Percentiles rank a stretch among this genome's conserved stretches.
These are phyloP conservation scores for Nebria brevicollis DNA, from an alignment of 2,888 invertebrate genomes.

Conservation along the genomic window DNA sequence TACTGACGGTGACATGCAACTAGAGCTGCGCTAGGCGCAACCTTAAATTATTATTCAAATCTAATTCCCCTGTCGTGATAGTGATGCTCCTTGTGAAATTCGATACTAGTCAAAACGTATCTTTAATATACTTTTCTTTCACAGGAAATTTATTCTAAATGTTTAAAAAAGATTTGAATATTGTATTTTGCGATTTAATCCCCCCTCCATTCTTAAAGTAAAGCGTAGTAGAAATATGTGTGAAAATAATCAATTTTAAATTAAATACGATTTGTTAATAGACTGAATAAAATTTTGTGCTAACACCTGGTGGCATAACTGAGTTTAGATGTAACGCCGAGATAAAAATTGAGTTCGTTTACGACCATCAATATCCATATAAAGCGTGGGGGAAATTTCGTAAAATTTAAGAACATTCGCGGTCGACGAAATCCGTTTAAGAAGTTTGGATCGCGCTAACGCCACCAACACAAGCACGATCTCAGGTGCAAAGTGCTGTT, in stretches of 20 bases:
- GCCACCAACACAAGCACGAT: conserved; percentile 49
- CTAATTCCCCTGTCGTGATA: background rate
- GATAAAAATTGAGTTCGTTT: background rate
- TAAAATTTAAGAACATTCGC: conserved; percentile 35
- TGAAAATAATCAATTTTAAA: too few relatives aligned
- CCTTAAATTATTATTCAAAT: conserved; percentile 13
- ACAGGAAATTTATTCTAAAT: too few relatives aligned
- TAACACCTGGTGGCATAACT: background rate
- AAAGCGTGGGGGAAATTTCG: conserved; percentile 24
- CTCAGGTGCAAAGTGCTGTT: conserved; percentile 59
- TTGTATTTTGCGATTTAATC: too few relatives aligned
- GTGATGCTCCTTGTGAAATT: background rate
- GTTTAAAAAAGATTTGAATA: too few relatives aligned
- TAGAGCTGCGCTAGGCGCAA: background rate
- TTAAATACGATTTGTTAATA: too few relatives aligned
- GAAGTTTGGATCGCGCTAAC: conserved; percentile 22
- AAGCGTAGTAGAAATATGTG: too few relatives aligned
- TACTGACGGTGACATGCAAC: conserved; percentile 2
- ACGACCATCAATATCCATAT: conserved; percentile 36
- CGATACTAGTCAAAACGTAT: background rate
- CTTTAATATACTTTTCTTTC: background rate
- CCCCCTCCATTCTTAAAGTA: too few relatives aligned
- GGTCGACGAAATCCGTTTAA: conserved; percentile 29
- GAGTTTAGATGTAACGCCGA: background rate
- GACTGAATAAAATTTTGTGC: background rate